phyloP scores from a whole-genome alignment of 2,797 vertebrate genomes.

The Aphelocoma californica region DNA sequence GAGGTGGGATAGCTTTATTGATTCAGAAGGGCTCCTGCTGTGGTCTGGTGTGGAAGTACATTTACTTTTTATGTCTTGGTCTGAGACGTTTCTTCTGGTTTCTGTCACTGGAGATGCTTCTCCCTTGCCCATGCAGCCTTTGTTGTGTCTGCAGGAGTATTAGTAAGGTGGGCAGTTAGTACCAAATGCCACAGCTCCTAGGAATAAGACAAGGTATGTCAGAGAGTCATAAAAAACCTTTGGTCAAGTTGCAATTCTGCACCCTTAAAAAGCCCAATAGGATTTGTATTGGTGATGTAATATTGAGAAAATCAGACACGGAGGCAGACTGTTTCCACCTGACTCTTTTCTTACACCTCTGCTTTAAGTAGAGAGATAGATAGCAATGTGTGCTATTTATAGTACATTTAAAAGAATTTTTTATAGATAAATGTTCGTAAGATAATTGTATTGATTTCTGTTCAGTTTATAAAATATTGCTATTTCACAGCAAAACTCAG shows the following conservation, averaged over 20 bases:
- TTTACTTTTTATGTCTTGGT: neutral
- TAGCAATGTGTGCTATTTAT: neutral
- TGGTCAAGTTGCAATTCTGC: neutral
- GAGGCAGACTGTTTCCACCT: neutral
- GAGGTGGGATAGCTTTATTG: neutral
- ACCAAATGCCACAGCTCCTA: neutral
- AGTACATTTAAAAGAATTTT: neutral
- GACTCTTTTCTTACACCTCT: neutral
- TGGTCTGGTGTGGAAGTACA: fast-evolving
- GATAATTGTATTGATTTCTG: neutral
- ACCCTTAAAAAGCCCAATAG: neutral
- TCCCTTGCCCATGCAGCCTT: neutral
- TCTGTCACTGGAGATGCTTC: neutral
- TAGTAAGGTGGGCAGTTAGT: neutral
- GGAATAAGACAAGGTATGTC: neutral
- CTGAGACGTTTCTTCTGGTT: neutral
- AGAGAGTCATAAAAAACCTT: neutral
- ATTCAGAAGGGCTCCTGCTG: neutral
- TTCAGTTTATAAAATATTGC: neutral
- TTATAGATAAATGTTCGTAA: neutral
- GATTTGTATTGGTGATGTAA: neutral
- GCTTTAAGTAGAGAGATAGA: neutral
- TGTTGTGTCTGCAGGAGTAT: neutral
- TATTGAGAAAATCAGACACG: neutral
- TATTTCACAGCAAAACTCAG: neutral